Conservation (phyloP, 2,888 invertebrate genomes). For the Caradrina kadenii region DNA sequence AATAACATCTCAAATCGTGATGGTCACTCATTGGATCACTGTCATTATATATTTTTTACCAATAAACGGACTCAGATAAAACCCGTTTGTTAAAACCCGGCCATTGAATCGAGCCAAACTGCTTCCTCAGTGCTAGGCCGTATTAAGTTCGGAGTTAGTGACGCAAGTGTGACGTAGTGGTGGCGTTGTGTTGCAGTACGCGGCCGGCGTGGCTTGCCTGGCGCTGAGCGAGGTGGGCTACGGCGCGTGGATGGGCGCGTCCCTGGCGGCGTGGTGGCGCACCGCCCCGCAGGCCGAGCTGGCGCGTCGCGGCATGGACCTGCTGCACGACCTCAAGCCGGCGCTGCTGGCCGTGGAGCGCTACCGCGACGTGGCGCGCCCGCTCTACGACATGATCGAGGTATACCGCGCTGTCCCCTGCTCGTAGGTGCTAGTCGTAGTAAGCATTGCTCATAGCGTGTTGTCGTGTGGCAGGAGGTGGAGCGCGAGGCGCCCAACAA, state of each 20-base stretch:
- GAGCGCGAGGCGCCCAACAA: conserved; percentile 88
- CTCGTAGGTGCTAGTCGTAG: too few relatives aligned
- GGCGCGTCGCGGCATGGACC: conserved; percentile 84
- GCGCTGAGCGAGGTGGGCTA: conserved; percentile 84
- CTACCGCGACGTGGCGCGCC: conserved; percentile 82
- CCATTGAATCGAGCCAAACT: conserved; percentile 25
- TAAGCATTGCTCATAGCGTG: background rate
- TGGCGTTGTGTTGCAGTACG: conserved; percentile 71
- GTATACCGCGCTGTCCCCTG: too few relatives aligned
- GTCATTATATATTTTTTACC: conserved; percentile 5
- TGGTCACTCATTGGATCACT: background rate
- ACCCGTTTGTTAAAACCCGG: conserved; percentile 11
- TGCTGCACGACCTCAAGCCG: conserved; percentile 87
- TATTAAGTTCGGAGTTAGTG: background rate
- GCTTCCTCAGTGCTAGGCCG: background rate
- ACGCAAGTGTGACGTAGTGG: too few relatives aligned
- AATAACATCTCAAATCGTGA: too few relatives aligned
- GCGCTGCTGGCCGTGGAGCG: conserved; percentile 85
- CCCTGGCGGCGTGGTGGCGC: conserved; percentile 86
- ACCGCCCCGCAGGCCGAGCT: conserved; percentile 84
- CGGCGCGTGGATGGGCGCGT: conserved; percentile 87
- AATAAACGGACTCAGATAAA: background rate
- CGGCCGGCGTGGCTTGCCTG: conserved; percentile 81
- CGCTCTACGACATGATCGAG: conserved; percentile 86
- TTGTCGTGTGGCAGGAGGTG: conserved; percentile 78